Evolutionary conservation across 2,888 invertebrate species (phyloP).

Genomic region (Rhopalosiphum nymphaeae): DNA sequence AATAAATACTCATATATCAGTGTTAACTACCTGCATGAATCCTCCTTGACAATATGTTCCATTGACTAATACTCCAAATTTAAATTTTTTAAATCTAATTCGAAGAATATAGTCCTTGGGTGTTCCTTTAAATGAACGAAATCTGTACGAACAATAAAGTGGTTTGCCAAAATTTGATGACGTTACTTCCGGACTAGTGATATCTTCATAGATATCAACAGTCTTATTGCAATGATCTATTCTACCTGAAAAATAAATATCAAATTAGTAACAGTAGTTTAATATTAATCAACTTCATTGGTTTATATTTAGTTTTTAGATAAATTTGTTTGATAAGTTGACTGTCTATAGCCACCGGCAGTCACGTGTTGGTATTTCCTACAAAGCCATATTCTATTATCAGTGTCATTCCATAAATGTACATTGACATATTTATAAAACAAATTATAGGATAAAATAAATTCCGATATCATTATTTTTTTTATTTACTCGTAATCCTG

Average conservation of each 20-base stretch:
- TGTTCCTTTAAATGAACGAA: slow-evolving; percentile 87
- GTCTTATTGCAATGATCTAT: slow-evolving; percentile 92
- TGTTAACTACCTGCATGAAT: slow-evolving; percentile 82
- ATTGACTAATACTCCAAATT: slow-evolving; percentile 88
- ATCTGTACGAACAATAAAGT: slow-evolving; percentile 90
- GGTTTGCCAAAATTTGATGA: slow-evolving; percentile 86
- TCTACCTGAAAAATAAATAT: slow-evolving; percentile 41
- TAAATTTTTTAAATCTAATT: slow-evolving; percentile 92
- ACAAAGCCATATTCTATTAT: no score
- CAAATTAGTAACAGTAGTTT: not conserved
- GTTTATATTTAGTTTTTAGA: not conserved
- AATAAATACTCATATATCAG: not conserved
- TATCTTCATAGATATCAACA: slow-evolving; percentile 92
- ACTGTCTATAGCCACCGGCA: no score
- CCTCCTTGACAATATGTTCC: slow-evolving; percentile 90
- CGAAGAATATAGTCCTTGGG: slow-evolving; percentile 91
- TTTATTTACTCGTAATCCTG: no score
- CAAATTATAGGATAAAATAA: no score
- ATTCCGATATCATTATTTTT: no score
- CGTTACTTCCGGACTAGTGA: slow-evolving; percentile 88
- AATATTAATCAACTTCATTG: not conserved
- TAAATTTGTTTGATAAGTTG: not conserved
- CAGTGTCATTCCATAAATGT: no score
- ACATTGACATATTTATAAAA: no score
- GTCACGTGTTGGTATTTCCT: no score